These are phyloP conservation scores for Canis aureus DNA, from an alignment of 2,113 vertebrate species.

Conservation along the genomic window DNA sequence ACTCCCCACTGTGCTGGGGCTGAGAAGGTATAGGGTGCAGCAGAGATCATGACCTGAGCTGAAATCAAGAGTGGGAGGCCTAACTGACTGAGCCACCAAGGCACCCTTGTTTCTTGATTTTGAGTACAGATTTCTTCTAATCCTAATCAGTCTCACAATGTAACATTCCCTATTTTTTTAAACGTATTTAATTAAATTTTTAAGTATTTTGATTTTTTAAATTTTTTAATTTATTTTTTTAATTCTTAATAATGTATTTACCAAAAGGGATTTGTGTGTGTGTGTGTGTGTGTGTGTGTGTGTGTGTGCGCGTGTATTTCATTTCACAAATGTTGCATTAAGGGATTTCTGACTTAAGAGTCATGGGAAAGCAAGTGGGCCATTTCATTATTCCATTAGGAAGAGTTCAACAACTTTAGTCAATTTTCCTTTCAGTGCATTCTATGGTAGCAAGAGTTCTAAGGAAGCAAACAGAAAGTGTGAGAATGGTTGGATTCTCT, in stretches of 20 bases:
- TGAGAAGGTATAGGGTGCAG: neutral
- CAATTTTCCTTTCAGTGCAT: neutral
- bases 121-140: neutral
- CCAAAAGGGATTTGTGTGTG: neutral
- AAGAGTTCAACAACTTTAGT: neutral
- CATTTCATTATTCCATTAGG: neutral
- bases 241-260: neutral
- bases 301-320: neutral
- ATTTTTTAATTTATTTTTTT: neutral
- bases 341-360: neutral
- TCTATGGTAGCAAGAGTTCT: neutral
- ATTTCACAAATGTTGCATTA: neutral
- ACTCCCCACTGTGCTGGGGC: neutral
- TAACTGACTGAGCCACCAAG: neutral
- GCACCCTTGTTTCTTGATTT: neutral
- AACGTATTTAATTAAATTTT: neutral
- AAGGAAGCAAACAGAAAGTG: neutral
- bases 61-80: neutral
- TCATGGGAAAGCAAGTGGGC: neutral
- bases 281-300: neutral
- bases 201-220: neutral
- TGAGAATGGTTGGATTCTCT: neutral
- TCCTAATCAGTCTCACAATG: neutral
- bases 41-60: neutral
- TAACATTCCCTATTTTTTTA: neutral